Conservation (phyloP, 2,113 vertebrate genomes). For the Phalacrocorax aristotelis region DNA sequence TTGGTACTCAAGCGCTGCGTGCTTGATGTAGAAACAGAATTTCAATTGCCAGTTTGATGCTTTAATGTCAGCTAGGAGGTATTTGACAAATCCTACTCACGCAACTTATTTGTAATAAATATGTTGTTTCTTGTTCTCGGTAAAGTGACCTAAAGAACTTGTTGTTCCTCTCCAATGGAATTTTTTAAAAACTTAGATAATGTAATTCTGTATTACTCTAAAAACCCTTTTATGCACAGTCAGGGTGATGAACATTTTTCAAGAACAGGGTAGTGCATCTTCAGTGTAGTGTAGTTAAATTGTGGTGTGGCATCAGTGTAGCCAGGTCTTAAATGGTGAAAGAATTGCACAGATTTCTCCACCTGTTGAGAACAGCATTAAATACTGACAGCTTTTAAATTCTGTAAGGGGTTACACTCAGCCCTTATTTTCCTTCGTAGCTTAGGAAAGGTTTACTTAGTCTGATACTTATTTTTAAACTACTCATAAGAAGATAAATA, state of each 20-base stretch:
- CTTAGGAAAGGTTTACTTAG: background rate
- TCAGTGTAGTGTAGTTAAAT: background rate
- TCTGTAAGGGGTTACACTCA: background rate
- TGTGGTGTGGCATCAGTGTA: background rate
- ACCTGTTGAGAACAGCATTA: background rate
- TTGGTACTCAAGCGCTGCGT: rapidly evolving
- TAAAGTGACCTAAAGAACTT: background rate
- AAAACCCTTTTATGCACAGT: background rate
- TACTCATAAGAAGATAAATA: background rate
- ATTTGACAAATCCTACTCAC: background rate
- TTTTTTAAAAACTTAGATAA: background rate
- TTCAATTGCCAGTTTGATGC: background rate
- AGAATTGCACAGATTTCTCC: background rate
- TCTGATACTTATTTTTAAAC: background rate
- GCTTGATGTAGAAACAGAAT: background rate
- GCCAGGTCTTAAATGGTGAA: background rate
- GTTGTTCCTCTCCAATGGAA: background rate
- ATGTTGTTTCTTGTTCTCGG: background rate
- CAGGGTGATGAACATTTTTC: background rate
- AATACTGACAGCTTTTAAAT: background rate
- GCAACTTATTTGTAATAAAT: background rate
- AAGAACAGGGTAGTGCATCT: background rate
- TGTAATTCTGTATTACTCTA: background rate
- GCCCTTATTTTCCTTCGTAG: background rate
- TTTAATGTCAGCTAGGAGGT: background rate